Base-by-base conservation (phyloP, 2,888 invertebrate species). In the Ischnura elegans region DNA sequence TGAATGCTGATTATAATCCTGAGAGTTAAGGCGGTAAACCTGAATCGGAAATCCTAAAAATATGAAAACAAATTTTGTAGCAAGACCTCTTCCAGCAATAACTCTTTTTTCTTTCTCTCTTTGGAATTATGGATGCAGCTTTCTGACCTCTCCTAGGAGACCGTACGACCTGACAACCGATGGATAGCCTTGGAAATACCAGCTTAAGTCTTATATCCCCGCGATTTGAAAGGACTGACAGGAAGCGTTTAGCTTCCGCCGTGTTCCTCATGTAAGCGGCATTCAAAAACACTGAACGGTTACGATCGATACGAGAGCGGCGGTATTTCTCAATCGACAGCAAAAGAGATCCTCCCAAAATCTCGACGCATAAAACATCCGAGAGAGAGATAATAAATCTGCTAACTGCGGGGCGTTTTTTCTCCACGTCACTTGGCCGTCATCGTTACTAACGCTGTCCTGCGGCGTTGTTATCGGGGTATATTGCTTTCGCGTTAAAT, bases 311-410 rank as follows among this genome's bases (percentile, higher is more conserved):
- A 3, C 16, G 25, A 21, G n/a, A 25, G 25, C 61, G 61, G 61
- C 25, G 61, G 61, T 61, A 61, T 61, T 61, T 61, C 61, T 61
- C 61, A 61, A 61, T 61, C 61, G 61, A 61, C 61, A 21, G 61
- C 61, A n/a, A 61, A 61, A 61, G 61, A 61, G 61, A 61, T 21
- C n/a, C 61, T 61, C 61, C 25, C n/a, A n/a, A n/a, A n/a, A 61
- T 61, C 61, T 61, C 61, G n/a, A 25, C 61, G 8, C 61, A 61
- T 61, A 61, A 61, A 61, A n/a, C 61, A 61, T 61, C 61, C 61
- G 25, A 61, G n/a, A n/a, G n/a, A n/a, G n/a, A 61, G 61, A 61
- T 61, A 61, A 61, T 61, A 61, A 61, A 61, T 61, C 61, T 61
- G 61, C 61, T 61, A 25, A 61, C 61, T 13, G 61, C 25, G 61